These are phyloP conservation scores for Oxytorus armatus DNA, from an alignment of 2,888 invertebrate genomes.

Conservation along the genomic window DNA sequence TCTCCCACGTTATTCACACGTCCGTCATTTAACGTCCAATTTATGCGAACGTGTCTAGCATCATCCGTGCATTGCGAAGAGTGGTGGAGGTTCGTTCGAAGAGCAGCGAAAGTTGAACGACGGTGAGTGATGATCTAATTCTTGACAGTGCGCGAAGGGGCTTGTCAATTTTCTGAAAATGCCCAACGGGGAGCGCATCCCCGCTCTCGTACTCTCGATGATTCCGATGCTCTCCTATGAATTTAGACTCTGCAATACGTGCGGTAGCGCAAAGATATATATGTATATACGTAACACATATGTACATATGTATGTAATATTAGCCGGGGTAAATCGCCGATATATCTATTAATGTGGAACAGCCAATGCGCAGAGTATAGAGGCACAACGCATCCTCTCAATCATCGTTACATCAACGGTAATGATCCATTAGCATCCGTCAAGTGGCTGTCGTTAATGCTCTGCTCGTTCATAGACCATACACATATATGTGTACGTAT, in stretches of 20 bases:
- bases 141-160: constrained; percentile 50
- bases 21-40: constrained; percentile 38
- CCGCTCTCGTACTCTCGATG: constrained; percentile 29
- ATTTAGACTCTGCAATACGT: constrained; percentile 9
- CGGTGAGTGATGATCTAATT: constrained; percentile 55
- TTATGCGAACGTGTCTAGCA: constrained; percentile 33
- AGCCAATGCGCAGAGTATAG: constrained; percentile 56
- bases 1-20: constrained; percentile 11
- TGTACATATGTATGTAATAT: constrained; percentile 24
- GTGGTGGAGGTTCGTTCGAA: constrained; percentile 8
- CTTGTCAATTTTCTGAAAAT: constrained; percentile 54
- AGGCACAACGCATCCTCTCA: constrained; percentile 77
- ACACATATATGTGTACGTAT: neutral
- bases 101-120: constrained; percentile 37
- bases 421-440: constrained; percentile 81
- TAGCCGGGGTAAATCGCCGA: constrained; percentile 24
- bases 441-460: constrained; percentile 80
- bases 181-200: constrained; percentile 22
- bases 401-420: constrained; percentile 81
- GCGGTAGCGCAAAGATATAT: neutral
- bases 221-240: constrained; percentile 32
- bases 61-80: constrained; percentile 28
- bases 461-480: constrained; percentile 61
- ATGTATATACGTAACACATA: constrained; percentile 16
- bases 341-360: constrained; percentile 48